Conservation (phyloP, 2,888 invertebrate genomes). For the Rosalia funebris region DNA sequence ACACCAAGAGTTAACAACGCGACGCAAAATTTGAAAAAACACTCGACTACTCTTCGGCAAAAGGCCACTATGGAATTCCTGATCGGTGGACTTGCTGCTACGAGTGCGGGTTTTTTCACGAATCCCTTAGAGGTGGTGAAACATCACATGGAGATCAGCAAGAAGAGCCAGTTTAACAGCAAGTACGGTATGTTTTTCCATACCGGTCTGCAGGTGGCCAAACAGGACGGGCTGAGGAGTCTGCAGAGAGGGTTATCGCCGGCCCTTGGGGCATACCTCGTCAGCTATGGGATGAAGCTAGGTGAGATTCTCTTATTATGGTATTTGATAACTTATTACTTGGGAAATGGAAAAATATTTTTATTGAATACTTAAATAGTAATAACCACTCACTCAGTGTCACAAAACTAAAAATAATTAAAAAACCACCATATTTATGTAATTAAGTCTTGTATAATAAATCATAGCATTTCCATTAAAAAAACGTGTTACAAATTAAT, state of each 20-base stretch:
- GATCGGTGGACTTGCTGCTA: conserved; percentile 44
- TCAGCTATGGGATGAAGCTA: conserved; percentile 43
- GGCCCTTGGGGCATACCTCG: conserved; percentile 42
- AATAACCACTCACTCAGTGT: no score
- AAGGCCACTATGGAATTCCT: conserved; percentile 40
- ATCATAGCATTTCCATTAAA: no score
- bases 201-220: conserved; percentile 37
- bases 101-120: conserved; percentile 43
- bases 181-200: conserved; percentile 35
- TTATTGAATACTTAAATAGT: no score
- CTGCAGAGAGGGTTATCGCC: conserved; percentile 44
- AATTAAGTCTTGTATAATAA: no score
- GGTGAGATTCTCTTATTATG: conserved; percentile 32
- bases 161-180: conserved; percentile 38
- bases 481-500: no score
- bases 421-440: no score
- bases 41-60: conserved; percentile 5
- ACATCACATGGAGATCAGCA: conserved; percentile 45
- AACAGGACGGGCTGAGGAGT: conserved; percentile 37
- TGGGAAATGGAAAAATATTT: no score
- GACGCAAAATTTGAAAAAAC: not conserved
- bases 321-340: not conserved
- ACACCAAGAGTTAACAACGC: not conserved
- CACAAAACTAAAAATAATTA: no score
- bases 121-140: conserved; percentile 44